These are phyloP conservation scores for Folsomia manolachei DNA, from an alignment of 2,888 invertebrate species.

Conservation along the genomic window DNA sequence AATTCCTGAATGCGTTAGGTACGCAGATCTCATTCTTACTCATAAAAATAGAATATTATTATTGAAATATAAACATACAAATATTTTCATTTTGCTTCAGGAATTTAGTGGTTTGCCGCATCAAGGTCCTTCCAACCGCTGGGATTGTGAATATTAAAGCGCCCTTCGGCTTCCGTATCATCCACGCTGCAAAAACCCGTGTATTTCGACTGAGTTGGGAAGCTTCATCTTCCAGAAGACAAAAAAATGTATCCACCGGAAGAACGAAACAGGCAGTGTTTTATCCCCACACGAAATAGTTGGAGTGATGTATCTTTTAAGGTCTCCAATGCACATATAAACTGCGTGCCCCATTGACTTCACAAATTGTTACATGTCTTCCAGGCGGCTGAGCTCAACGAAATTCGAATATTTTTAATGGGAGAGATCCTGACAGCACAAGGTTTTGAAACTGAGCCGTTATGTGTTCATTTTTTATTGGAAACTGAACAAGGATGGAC, in stretches of 20 bases:
- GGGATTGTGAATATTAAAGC: slow-evolving; percentile 28
- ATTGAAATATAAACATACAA: too few relatives aligned
- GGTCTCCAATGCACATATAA: too few relatives aligned
- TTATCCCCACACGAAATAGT: not conserved
- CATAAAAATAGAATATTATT: too few relatives aligned
- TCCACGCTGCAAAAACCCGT: slow-evolving; percentile 33
- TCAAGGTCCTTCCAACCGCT: slow-evolving; percentile 22
- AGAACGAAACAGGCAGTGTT: not conserved
- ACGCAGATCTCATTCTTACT: too few relatives aligned
- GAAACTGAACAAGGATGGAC: slow-evolving; percentile 42
- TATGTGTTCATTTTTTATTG: slow-evolving; percentile 44
- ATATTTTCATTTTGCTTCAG: too few relatives aligned
- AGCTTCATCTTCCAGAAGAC: not conserved
- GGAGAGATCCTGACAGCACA: slow-evolving; percentile 45
- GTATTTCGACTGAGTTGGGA: slow-evolving; percentile 36
- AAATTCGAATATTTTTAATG: slow-evolving; percentile 35
- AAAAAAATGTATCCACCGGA: not conserved
- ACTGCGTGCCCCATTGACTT: not conserved
- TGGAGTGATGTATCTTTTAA: not conserved
- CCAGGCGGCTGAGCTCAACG: slow-evolving; percentile 18
- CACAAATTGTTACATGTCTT: not conserved
- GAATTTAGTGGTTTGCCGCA: slow-evolving; percentile 25
- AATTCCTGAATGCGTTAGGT: slow-evolving; percentile 32
- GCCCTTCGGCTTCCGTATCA: slow-evolving; percentile 29
- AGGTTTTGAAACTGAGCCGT: slow-evolving; percentile 41